Evolutionary conservation across 1,140 invertebrate genomes (phyloP).

Genomic region (Spodoptera frugiperda): DNA sequence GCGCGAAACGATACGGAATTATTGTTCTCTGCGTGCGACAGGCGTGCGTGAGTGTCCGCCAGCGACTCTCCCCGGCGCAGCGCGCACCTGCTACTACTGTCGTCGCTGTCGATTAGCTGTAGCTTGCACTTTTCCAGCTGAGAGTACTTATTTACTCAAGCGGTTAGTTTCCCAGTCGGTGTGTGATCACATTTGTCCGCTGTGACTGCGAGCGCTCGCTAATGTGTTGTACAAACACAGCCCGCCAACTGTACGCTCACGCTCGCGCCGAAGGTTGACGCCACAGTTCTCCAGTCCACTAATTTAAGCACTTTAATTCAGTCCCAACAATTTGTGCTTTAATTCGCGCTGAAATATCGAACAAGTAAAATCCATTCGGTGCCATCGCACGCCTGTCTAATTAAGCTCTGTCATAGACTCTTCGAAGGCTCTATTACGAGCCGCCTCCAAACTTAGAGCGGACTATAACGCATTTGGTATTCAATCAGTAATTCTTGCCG

Average conservation of each 20-base stretch:
- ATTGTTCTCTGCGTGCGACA: slow-evolving; percentile 64
- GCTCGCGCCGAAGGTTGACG: slow-evolving; percentile 35
- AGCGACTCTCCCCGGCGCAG: slow-evolving; percentile 50
- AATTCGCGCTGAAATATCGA: slow-evolving; percentile 71
- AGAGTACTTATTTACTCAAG: slow-evolving; percentile 3
- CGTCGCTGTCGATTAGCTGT: not conserved
- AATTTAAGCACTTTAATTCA: slow-evolving; percentile 62
- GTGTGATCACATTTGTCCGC: slow-evolving; percentile 24
- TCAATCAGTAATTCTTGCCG: slow-evolving; percentile 63
- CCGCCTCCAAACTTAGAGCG: slow-evolving; percentile 82
- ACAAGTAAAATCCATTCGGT: slow-evolving; percentile 85
- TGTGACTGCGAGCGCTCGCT: slow-evolving; percentile 41
- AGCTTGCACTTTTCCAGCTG: slow-evolving; percentile 27
- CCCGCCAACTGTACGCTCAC: slow-evolving; percentile 47
- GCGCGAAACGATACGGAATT: slow-evolving; percentile 76
- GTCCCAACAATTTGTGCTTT: slow-evolving; percentile 60
- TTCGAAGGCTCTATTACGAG: slow-evolving; percentile 85
- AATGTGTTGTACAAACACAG: slow-evolving; percentile 56
- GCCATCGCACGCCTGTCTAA: slow-evolving; percentile 83
- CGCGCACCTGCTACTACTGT: slow-evolving; percentile 12
- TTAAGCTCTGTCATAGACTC: slow-evolving; percentile 86
- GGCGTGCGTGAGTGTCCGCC: slow-evolving; percentile 52
- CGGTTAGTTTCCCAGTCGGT: not conserved
- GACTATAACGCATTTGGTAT: slow-evolving; percentile 83
- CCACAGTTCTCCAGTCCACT: slow-evolving; percentile 51